phyloP scores from a whole-genome alignment of 1,140 invertebrate species.

The Drosophila pseudoobscura region DNA sequence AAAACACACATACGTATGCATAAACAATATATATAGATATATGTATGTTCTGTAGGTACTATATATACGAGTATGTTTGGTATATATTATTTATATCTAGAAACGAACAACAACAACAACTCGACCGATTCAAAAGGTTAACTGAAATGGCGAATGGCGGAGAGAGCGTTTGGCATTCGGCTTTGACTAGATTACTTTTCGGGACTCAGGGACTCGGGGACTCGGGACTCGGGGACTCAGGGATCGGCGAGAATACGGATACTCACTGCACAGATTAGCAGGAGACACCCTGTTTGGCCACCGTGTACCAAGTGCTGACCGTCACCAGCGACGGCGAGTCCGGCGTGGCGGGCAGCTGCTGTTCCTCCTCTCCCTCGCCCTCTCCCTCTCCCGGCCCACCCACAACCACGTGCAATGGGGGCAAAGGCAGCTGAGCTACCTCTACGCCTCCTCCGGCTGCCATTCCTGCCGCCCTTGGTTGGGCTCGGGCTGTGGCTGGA shows the following conservation, averaged over 20 bases:
- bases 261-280: constrained; percentile 67
- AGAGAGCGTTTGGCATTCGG: not conserved
- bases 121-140: too few relatives aligned
- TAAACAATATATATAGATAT: not conserved
- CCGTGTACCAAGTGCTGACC: constrained; percentile 82
- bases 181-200: too few relatives aligned
- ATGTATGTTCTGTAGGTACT: too few relatives aligned
- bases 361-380: not conserved
- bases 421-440: constrained; percentile 12
- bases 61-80: too few relatives aligned
- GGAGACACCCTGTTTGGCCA: constrained; percentile 83
- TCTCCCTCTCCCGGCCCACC: constrained; percentile 13
- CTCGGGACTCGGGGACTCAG: not conserved
- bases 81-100: too few relatives aligned
- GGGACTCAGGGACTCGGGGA: not conserved
- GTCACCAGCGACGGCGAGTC: constrained; percentile 81
- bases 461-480: constrained; percentile 4
- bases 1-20: constrained; percentile 17
- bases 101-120: too few relatives aligned
- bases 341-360: constrained; percentile 46
- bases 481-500: constrained; percentile 10
- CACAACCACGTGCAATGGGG: constrained; percentile 26
- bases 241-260: constrained; percentile 11
- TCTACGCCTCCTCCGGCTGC: constrained; percentile 13
- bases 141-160: not conserved